Conservation (phyloP, 2,888 invertebrate species). For the Nemotelus nigrinus region DNA sequence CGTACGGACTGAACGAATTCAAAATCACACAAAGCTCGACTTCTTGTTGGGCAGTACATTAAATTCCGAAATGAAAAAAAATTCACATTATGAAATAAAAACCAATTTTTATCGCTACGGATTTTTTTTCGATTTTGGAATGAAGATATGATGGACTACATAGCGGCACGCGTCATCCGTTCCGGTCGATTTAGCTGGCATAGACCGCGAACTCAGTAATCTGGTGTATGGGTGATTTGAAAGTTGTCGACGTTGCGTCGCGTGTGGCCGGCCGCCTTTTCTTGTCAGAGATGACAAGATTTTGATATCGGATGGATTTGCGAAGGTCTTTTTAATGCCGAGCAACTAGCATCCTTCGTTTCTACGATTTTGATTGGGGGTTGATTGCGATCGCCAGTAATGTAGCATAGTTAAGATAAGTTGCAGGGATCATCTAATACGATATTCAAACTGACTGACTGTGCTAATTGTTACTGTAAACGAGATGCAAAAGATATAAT, state of each 20-base stretch:
- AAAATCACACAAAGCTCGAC: neutral
- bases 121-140: neutral
- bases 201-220: conserved; percentile 35
- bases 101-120: conserved; percentile 19
- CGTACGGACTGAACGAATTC: neutral
- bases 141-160: neutral
- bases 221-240: conserved; percentile 17
- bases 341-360: no score
- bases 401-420: conserved; percentile 5
- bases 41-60: neutral
- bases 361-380: no score
- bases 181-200: conserved; percentile 41
- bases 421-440: conserved; percentile 3
- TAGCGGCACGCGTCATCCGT: conserved; percentile 31
- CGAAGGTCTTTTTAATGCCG: neutral
- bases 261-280: conserved; percentile 14
- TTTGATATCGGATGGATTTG: conserved; percentile 2
- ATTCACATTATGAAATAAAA: conserved; percentile 27
- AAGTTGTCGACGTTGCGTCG: conserved; percentile 22
- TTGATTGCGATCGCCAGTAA: neutral
- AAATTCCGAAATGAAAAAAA: neutral
- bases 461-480: conserved; percentile 27
- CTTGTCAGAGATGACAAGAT: conserved; percentile 22
- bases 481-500: conserved; percentile 26
- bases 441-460: neutral